These are phyloP conservation scores for Athene cunicularia DNA, from an alignment of 2,113 vertebrate species.

Conservation along the genomic window DNA sequence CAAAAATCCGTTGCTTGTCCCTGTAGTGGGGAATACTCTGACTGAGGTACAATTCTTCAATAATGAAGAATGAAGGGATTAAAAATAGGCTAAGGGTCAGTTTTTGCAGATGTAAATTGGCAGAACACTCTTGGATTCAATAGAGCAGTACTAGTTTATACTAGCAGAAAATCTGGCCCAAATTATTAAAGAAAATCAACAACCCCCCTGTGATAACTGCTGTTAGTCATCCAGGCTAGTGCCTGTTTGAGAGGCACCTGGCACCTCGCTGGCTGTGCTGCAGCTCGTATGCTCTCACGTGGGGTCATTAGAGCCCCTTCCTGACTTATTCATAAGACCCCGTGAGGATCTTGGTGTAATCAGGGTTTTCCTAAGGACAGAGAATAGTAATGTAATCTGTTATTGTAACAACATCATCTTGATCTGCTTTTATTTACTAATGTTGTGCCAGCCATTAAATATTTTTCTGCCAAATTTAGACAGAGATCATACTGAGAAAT, in stretches of 20 bases:
- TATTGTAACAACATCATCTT: conserved; percentile 54
- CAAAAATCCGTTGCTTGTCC: background rate
- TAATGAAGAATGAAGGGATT: background rate
- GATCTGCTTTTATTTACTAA: conserved; percentile 60
- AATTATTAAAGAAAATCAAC: background rate
- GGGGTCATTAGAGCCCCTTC: conserved; percentile 17
- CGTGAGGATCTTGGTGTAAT: conserved; percentile 38
- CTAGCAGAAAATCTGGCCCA: background rate
- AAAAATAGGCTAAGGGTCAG: background rate
- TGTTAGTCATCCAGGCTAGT: background rate
- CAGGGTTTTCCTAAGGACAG: conserved; percentile 35
- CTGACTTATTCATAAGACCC: conserved; percentile 55
- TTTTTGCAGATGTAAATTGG: background rate
- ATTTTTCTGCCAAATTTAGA: conserved; percentile 3
- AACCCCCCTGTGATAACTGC: background rate
- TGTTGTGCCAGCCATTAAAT: conserved; percentile 50
- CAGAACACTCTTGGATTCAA: background rate
- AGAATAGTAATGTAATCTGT: conserved; percentile 50
- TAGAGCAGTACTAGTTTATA: background rate
- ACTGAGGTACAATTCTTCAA: background rate
- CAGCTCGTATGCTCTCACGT: background rate
- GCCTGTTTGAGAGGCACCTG: background rate
- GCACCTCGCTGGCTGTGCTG: background rate
- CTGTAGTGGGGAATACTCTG: background rate
- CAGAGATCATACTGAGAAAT: conserved; percentile 18